Base-by-base conservation (phyloP, 2,797 vertebrate genomes). In the Babyrousa celebensis region DNA sequence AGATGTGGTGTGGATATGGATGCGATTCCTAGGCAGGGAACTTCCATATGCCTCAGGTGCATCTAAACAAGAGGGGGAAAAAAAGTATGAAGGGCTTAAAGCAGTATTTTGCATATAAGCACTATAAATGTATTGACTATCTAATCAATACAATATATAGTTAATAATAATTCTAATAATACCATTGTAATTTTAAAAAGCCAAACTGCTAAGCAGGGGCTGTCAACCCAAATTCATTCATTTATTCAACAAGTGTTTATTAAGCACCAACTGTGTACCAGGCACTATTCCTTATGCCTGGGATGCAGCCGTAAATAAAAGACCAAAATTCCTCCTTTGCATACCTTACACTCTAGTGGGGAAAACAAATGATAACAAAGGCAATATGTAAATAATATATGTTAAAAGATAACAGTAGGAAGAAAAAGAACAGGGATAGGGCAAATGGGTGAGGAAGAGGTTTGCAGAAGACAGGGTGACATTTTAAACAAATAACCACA, bases 71-170 rank as follows among this genome's bases (percentile, higher is more conserved):
- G 9, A 48, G 43, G 9, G 43, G 6, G 9, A 9, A 48, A 48
- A 48, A 48, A 48, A 48, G 16, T 11, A 72, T 29, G 56, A 91
- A 93, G 8, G 5, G 16, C 29, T 85, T 85, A 82, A 85, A 70
- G 70, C 1, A 88, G 52, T 27, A 56, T 54, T 96, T 92, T 94
- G n/a, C 11, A 94, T 67, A 85, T 43, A 52, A 85, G 48, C 54
- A 97, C 16, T 82, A 85, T 16, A 85, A 89, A 80, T 68, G 27
- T 60, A 85, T 82, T 83, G 75, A 68, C 18, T 56, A 87, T 36
- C 23, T 71, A 80, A 62, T 48, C 65, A 91, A n/a, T 82, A 70
- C 5, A 52, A 80, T 70, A 93, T 63, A 62, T 62, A 71, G 68
- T 62, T 86, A 62, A 93, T 18, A 2, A 36, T 63, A 87, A 79